A percentile compares a stretch with the other conserved stretches of the same genome.
These are phyloP conservation scores for Drosophila mayri DNA, from an alignment of 1,140 invertebrate species.

Conservation along the genomic window DNA sequence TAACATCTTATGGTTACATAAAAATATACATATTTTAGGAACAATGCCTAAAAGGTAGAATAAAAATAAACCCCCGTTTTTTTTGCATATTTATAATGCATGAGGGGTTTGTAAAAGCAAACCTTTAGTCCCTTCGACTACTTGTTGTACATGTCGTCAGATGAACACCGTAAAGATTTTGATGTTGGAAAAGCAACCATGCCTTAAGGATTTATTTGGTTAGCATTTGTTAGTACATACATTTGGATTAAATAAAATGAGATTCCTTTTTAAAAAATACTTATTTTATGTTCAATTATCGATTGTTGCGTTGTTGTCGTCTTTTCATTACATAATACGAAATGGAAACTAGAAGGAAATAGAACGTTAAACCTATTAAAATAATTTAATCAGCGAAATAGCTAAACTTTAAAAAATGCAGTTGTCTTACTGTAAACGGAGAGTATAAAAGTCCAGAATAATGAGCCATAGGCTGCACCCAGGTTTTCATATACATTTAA, in stretches of 20 bases:
- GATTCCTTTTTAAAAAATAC: too few relatives aligned
- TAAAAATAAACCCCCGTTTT: not conserved
- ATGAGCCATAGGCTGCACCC: not conserved
- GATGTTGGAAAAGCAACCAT: not conserved
- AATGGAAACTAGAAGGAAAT: conserved; percentile 1
- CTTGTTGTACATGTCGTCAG: not conserved
- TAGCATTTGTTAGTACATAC: too few relatives aligned
- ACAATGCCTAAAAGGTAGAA: not conserved
- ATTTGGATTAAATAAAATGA: not conserved
- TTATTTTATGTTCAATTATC: not conserved
- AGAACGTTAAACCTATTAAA: not conserved
- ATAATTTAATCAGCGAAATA: not conserved
- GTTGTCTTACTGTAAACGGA: not conserved
- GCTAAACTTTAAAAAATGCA: too few relatives aligned
- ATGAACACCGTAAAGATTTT: not conserved
- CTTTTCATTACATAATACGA: conserved; percentile 5
- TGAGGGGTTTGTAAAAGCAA: not conserved
- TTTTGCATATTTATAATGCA: too few relatives aligned
- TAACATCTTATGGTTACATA: not conserved
- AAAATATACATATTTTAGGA: not conserved
- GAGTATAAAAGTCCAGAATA: conserved; percentile 1
- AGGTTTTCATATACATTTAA: not conserved
- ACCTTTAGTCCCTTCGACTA: not conserved
- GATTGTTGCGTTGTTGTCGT: not conserved
- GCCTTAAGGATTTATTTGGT: not conserved